Evolutionary conservation across 2,888 invertebrate species (phyloP).

Genomic region (Tetropium fuscum): DNA sequence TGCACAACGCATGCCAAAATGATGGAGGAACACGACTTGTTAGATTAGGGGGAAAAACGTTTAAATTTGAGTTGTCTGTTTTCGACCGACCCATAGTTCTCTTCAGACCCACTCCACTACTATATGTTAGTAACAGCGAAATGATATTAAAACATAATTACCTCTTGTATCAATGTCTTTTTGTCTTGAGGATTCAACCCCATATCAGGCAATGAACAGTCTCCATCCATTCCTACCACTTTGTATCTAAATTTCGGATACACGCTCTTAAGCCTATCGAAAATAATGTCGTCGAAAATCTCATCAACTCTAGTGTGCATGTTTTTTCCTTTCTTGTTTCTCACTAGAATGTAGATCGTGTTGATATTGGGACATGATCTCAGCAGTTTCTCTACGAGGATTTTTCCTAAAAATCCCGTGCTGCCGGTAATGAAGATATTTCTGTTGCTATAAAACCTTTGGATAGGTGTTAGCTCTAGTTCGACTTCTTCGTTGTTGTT

Average conservation of each 20-base stretch:
- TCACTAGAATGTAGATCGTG: constrained; percentile 56
- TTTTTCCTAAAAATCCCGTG: constrained; percentile 63
- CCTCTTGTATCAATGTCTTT: constrained; percentile 65
- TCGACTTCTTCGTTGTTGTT: too few species aligned
- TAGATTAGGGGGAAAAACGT: too few species aligned
- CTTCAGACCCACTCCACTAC: too few species aligned
- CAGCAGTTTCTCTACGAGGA: constrained; percentile 59
- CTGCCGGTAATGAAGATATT: constrained; percentile 61
- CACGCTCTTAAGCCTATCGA: constrained; percentile 63
- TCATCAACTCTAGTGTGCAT: constrained; percentile 64
- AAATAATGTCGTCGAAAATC: constrained; percentile 72
- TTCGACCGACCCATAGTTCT: too few species aligned
- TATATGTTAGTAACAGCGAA: too few species aligned
- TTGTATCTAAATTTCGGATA: constrained; percentile 69
- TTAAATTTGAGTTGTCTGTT: too few species aligned
- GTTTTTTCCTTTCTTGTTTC: constrained; percentile 58
- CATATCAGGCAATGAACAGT: constrained; percentile 68
- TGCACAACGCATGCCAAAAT: too few species aligned
- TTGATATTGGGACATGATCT: constrained; percentile 58
- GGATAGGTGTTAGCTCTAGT: too few species aligned
- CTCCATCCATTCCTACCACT: constrained; percentile 70
- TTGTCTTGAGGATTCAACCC: constrained; percentile 68
- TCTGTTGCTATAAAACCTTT: constrained; percentile 57
- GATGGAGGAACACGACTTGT: too few species aligned
- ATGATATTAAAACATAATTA: too few species aligned